phyloP scores from a whole-genome alignment of 2,797 vertebrate species.

The Sebastiscus albofasciatus region DNA sequence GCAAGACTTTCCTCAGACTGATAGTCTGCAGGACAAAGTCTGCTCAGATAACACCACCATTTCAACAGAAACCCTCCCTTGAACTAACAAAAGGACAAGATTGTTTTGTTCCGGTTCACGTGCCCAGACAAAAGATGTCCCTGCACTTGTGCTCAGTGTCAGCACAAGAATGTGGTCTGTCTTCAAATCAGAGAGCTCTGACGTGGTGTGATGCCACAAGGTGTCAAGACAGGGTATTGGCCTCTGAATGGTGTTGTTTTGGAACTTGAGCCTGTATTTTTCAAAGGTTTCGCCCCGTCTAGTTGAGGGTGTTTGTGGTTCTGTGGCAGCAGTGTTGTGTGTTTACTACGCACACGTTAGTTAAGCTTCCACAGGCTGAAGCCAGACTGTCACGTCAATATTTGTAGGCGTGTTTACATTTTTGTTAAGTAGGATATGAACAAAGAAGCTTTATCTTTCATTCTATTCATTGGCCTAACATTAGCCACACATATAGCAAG shows the following conservation, averaged over 20 bases:
- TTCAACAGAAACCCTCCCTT: slow-evolving; percentile 30
- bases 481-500: neutral
- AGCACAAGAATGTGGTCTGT: slow-evolving; percentile 44
- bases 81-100: slow-evolving; percentile 8
- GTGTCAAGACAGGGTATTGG: neutral
- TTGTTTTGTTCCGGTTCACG: slow-evolving; percentile 17
- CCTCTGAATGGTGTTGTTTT: neutral
- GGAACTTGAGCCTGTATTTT: slow-evolving; percentile 21
- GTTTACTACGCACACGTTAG: neutral
- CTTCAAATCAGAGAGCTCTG: slow-evolving; percentile 14
- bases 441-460: neutral
- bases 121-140: neutral
- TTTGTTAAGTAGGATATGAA: neutral
- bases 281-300: neutral
- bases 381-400: neutral
- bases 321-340: neutral
- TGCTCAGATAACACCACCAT: slow-evolving; percentile 17
- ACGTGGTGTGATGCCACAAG: neutral
- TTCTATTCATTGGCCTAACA: neutral
- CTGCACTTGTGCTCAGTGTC: slow-evolving; percentile 7
- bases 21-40: slow-evolving; percentile 32
- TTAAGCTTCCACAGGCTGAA: slow-evolving; percentile 1
- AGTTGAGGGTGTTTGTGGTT: neutral
- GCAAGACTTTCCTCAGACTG: neutral
- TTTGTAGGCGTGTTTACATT: neutral